Evolutionary conservation across 2,113 vertebrate genomes (phyloP).

Genomic region (Semnornis frantzii): DNA sequence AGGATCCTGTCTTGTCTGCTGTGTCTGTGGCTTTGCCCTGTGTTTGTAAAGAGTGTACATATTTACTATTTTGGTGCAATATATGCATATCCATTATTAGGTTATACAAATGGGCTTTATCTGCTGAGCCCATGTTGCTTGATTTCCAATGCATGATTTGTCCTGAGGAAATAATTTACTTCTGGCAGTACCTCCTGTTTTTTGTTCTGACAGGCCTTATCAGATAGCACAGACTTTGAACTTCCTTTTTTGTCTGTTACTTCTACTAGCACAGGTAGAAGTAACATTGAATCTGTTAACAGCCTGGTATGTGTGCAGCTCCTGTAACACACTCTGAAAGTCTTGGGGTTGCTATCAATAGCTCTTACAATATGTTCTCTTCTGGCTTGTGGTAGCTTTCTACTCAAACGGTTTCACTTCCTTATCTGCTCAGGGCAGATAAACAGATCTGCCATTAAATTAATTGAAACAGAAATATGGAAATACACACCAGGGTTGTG

Average conservation of each 20-base stretch:
- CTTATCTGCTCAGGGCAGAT: neutral
- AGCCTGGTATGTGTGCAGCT: neutral
- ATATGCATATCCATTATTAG: constrained; percentile 21
- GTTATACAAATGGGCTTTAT: constrained; percentile 56
- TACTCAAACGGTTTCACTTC: neutral
- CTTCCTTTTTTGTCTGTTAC: constrained; percentile 55
- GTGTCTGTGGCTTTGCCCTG: constrained; percentile 27
- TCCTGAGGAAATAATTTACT: constrained; percentile 64
- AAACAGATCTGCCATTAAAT: neutral
- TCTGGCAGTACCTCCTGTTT: constrained; percentile 42
- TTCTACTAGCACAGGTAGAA: neutral
- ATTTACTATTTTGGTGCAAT: constrained; percentile 54
- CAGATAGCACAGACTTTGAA: constrained; percentile 53
- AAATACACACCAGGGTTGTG: neutral
- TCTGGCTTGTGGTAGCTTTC: constrained; percentile 20
- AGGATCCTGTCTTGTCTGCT: constrained; percentile 30
- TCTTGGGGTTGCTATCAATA: neutral
- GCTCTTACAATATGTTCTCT: neutral
- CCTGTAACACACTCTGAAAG: neutral
- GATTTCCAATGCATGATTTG: constrained; percentile 33
- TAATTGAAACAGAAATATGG: neutral
- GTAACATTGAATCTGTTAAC: neutral
- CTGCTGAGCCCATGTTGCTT: constrained; percentile 27
- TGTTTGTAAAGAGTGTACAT: constrained; percentile 13
- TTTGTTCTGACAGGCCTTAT: constrained; percentile 59